Base-by-base conservation (phyloP, 2,797 vertebrate genomes). In the Zalophus californianus region DNA sequence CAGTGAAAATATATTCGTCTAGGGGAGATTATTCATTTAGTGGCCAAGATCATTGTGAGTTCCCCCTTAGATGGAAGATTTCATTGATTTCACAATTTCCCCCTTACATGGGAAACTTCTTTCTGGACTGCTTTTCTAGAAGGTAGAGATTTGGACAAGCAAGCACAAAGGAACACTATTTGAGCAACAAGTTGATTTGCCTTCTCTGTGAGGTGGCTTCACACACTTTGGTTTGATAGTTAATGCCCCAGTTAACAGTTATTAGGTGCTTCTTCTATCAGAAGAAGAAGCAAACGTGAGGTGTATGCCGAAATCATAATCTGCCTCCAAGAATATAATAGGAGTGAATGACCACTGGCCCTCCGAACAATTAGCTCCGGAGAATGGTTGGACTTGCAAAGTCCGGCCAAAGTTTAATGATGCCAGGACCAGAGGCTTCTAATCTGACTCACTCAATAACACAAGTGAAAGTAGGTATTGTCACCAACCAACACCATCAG, bases 151-250 rank as follows among this genome's bases (percentile, higher is more conserved):
- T 78, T 95, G 84, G 35, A 75, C 12, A 78, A 50, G 60, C 62
- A 78, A 97, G 73, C 77, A 50, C 35, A 11, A 48, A 85, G 68
- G 88, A 95, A 93, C 83, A 88, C 68, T 38, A 56, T 93, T 86
- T 89, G 87, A 95, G 84, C 48, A 90, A 89, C n/a, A 94, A 89
- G 96, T 93, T 96, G 90, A 94, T 85, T 87, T 87, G 62, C 64
- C 62, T 96, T 96, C 90, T 89, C 80, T 82, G n/a, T n/a, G 25
- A 54, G n/a, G 64, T 86, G 68, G 35, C n/a, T 90, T 56, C 86
- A 83, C 60, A n/a, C 27, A 8, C 70, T 93, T 68, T 79, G 60
- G 50, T 41, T 70, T 90, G 64, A 18, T 2, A 48, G 48, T 41
- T n/a, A 56, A 72, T 14, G 38, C 54, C 52, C 91, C 92, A 80